These are phyloP conservation scores for Drosophila nr. perissopoda DNA, from an alignment of 2,888 invertebrate genomes.

Conservation along the genomic window DNA sequence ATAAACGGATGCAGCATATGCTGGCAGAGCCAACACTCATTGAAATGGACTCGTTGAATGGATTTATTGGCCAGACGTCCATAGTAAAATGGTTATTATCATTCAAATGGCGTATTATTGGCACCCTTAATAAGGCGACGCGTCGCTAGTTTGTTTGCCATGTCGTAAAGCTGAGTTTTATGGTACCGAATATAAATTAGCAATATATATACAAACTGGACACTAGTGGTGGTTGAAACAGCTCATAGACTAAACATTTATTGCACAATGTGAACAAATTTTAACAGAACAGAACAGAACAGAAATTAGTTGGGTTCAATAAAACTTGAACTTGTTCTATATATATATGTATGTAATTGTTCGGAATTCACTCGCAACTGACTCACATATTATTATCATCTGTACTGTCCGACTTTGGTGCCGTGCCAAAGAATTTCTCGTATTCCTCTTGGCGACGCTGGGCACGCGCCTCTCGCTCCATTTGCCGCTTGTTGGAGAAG, in stretches of 20 bases:
- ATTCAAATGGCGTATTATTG: constrained; percentile 69
- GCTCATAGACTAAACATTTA: constrained; percentile 62
- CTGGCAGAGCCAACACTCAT: not conserved
- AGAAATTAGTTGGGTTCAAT: constrained; percentile 50
- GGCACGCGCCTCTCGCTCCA: constrained; percentile 82
- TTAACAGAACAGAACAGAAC: constrained; percentile 23
- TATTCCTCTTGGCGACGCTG: constrained; percentile 77
- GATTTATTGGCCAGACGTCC: constrained; percentile 66
- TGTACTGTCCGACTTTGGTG: constrained; percentile 58
- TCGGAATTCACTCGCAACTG: not conserved
- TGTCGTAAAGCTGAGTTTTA: constrained; percentile 63
- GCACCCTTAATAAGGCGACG: constrained; percentile 31
- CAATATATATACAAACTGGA: not conserved
- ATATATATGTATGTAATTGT: not conserved
- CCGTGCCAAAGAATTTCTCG: constrained; percentile 80
- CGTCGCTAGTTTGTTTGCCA: constrained; percentile 50
- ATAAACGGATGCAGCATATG: constrained; percentile 56
- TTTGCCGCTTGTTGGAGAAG: constrained; percentile 89
- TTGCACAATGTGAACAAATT: constrained; percentile 60
- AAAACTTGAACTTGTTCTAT: constrained; percentile 70
- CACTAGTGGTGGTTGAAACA: constrained; percentile 43
- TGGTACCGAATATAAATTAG: constrained; percentile 47
- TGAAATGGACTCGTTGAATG: constrained; percentile 9
- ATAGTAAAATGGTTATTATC: constrained; percentile 71
- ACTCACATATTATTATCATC: constrained; percentile 61